Base-by-base conservation (phyloP, 1,140 invertebrate genomes). In the Tetranychus urticae region DNA sequence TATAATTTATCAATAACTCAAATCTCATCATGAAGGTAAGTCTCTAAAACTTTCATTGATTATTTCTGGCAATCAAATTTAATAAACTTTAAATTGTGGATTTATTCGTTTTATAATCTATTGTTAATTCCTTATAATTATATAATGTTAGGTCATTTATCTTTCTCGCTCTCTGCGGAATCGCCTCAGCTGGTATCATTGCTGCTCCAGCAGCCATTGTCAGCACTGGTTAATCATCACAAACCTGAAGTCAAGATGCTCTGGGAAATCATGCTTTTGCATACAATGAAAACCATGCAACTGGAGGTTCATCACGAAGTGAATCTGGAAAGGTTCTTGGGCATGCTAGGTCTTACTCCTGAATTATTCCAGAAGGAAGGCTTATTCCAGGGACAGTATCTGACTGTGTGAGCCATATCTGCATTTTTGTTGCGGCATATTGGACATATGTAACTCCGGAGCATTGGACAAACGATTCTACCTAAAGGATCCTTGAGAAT, bases 401-500 rank as follows among this genome's bases (percentile, higher is more conserved):
- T 82, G 13, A 81, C 70, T 0, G 85, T 87, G 69, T 87, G 85
- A 1, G 85, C 82, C 23, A 71, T 66, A 58, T 85, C 81, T 1
- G 82, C 82, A 31, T 76, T 79, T 7, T 78, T 79, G 12, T 77
- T 75, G 10, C 77, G 75, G 63, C 82, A 88, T 39, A 79, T 78
- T 33, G 78, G 81, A 69, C 82, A 87, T 3, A 70, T 76, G 67
- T 81, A 82, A 63, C 70, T 74, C 69, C 80, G 75, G 37, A 84
- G 69, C 62, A 83, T 76, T 0, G 83, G 84, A 64, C 81, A 88
- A 0, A 70, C 60, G 3, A 84, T 77, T 0, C 74, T 72, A 0
- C 82, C 82, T 5, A 76, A 71, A 0, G 66, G 64, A 64, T 83
- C 77, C 64, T 81, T 82, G 5, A 86, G 69, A 1, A 75, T 67